phyloP scores from a whole-genome alignment of 1,140 invertebrate genomes.

The Acromyrmex heyeri region DNA sequence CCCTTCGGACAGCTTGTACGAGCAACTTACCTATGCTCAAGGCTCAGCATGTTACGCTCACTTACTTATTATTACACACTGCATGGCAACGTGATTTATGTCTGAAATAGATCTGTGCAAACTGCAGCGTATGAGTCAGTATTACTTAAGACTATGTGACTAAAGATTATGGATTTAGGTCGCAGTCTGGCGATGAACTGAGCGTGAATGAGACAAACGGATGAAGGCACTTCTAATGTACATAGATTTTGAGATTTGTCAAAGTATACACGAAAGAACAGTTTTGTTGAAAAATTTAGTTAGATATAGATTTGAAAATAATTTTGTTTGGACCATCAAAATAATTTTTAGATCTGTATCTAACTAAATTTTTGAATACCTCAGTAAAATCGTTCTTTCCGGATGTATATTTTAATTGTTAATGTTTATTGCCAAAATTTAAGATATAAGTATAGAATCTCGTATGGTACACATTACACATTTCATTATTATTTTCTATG shows the following conservation, averaged over 20 bases:
- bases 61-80: slow-evolving; percentile 70
- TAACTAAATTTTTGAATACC: too few relatives aligned
- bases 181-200: slow-evolving; percentile 50
- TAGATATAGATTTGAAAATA: too few relatives aligned
- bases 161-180: slow-evolving; percentile 26
- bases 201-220: slow-evolving; percentile 44
- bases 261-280: background rate
- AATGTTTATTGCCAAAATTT: background rate
- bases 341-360: too few relatives aligned
- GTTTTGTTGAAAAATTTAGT: too few relatives aligned
- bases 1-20: background rate
- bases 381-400: too few relatives aligned
- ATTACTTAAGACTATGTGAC: slow-evolving; percentile 50
- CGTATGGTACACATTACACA: background rate
- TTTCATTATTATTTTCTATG: background rate
- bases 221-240: slow-evolving; percentile 53
- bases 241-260: background rate
- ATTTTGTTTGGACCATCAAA: too few relatives aligned
- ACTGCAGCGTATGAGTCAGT: slow-evolving; percentile 65
- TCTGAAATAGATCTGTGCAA: slow-evolving; percentile 61
- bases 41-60: slow-evolving; percentile 65
- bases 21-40: slow-evolving; percentile 50
- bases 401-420: background rate
- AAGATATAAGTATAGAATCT: background rate
- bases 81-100: slow-evolving; percentile 68